Conservation (phyloP, 1,140 invertebrate genomes). For the Diuraphis noxia region DNA sequence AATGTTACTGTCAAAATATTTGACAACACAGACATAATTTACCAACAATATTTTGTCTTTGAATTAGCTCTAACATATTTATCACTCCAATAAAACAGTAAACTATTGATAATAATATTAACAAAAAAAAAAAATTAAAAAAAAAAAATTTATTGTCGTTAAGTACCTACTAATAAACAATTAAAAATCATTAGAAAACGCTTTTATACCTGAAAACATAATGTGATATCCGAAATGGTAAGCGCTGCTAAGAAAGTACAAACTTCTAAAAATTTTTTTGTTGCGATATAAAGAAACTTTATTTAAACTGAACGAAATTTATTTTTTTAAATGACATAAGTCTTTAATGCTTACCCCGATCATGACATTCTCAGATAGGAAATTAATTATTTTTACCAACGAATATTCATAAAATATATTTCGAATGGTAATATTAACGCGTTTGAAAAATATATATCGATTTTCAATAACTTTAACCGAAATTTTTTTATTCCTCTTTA, state of each 20-base stretch:
- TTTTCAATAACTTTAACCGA: background rate
- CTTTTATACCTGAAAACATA: background rate
- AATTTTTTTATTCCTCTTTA: conserved; percentile 16
- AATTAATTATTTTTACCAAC: background rate
- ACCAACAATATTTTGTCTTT: background rate
- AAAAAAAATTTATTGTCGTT: background rate
- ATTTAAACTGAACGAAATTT: background rate
- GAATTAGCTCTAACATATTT: background rate
- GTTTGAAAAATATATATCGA: background rate
- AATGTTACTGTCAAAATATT: background rate
- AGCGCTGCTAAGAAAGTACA: background rate
- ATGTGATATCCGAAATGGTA: background rate
- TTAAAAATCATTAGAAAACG: background rate
- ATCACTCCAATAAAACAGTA: background rate
- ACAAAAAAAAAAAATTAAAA: background rate
- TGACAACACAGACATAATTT: background rate
- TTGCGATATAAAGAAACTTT: background rate
- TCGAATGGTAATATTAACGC: background rate
- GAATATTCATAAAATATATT: background rate
- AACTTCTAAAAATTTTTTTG: background rate
- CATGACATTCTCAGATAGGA: background rate
- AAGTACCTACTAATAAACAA: background rate
- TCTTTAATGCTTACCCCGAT: background rate
- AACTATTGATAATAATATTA: background rate
- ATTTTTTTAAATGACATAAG: background rate